A percentile compares a stretch with the other conserved stretches of the same genome.
Evolutionary conservation across 2,113 vertebrate genomes (phyloP).

Genomic region (Oceanites oceanicus): DNA sequence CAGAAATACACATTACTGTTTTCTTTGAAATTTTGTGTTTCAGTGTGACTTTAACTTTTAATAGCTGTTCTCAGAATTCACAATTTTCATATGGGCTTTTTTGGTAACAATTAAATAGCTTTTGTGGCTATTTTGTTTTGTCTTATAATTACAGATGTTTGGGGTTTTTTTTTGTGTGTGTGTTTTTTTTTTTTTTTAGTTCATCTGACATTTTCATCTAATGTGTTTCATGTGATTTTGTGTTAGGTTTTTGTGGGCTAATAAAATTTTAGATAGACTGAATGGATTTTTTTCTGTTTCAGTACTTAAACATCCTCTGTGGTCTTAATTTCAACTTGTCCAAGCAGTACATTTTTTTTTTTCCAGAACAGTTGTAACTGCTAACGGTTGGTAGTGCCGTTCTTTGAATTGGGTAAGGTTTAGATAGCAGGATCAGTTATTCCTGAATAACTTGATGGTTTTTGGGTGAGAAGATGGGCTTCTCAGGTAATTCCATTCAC

Average conservation of each 20-base stretch:
- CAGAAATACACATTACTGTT: not conserved
- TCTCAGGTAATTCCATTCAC: not conserved
- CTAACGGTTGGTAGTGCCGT: not conserved
- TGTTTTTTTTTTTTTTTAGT: not conserved
- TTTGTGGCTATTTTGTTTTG: not conserved
- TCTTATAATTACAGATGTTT: not conserved
- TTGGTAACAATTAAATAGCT: not conserved
- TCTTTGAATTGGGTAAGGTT: not conserved
- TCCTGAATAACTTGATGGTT: not conserved
- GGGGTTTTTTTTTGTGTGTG: no score
- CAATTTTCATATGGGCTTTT: not conserved
- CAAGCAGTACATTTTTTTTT: fast-evolving
- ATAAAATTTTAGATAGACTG: not conserved
- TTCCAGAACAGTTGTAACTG: not conserved
- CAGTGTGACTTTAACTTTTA: not conserved
- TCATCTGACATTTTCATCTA: not conserved
- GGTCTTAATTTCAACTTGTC: not conserved
- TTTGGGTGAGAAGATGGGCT: not conserved
- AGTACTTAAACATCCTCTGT: not conserved
- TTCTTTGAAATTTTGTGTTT: not conserved
- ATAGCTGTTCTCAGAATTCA: not conserved
- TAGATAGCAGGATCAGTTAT: not conserved
- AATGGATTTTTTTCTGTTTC: not conserved
- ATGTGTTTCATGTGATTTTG: not conserved
- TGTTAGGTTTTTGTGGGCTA: not conserved